A percentile compares a stretch with the other conserved stretches of the same genome.
Conservation (phyloP, 2,113 vertebrate species). For the Hyaena hyaena region DNA sequence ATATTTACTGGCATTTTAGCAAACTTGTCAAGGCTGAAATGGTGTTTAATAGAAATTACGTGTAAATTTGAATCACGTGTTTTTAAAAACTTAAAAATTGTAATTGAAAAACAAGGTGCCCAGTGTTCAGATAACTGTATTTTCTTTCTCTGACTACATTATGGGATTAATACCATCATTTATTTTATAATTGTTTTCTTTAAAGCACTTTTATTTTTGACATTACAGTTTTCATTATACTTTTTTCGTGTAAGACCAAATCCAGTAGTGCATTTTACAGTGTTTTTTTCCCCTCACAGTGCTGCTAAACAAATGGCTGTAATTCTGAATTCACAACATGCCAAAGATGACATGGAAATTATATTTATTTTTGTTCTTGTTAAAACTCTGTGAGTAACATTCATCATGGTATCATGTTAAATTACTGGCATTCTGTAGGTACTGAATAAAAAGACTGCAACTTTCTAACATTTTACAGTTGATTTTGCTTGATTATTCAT, state of each 20-base stretch:
- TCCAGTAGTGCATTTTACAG: slow-evolving; percentile 76
- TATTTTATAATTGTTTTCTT: slow-evolving; percentile 97
- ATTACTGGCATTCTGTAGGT: slow-evolving; percentile 80
- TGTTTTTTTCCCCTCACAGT: slow-evolving; percentile 75
- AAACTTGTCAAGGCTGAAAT: slow-evolving; percentile 65
- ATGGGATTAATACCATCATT: slow-evolving; percentile 97
- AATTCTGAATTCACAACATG: slow-evolving; percentile 80
- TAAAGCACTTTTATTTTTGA: slow-evolving; percentile 95
- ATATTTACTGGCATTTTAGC: slow-evolving; percentile 72
- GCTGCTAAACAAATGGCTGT: slow-evolving; percentile 79
- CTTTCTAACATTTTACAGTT: slow-evolving; percentile 78
- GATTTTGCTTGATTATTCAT: slow-evolving; percentile 78
- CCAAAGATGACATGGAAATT: slow-evolving; percentile 84
- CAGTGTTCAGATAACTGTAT: slow-evolving; percentile 78
- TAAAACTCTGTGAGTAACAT: slow-evolving; percentile 79
- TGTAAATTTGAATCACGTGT: slow-evolving; percentile 77
- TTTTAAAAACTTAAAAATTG: slow-evolving; percentile 79
- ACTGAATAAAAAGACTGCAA: slow-evolving; percentile 81
- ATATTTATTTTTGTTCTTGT: slow-evolving; percentile 82
- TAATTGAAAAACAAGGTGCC: slow-evolving; percentile 71
- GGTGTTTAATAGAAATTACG: slow-evolving; percentile 75
- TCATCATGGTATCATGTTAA: slow-evolving; percentile 77
- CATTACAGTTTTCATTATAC: slow-evolving; percentile 93
- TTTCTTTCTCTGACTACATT: slow-evolving; percentile 90
- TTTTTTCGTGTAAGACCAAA: slow-evolving; percentile 81